Evolutionary conservation across 2,888 invertebrate species (phyloP), one percentile per base, ranked within the genome.

Genomic region (Periphyllus acericola): DNA sequence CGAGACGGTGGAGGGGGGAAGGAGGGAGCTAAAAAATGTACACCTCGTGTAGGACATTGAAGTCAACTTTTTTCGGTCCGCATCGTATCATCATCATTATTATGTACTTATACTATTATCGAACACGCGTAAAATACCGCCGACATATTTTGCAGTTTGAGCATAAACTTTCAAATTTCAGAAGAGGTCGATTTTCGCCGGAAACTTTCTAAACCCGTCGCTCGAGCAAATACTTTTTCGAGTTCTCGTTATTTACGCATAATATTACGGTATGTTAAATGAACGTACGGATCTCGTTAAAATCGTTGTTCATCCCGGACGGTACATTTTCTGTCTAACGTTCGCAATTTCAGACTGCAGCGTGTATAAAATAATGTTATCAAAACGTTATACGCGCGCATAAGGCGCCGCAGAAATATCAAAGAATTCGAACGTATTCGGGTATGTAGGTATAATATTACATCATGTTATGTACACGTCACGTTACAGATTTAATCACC

Each of bases 161-260:
- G 71, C 25, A n/a, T n/a, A n/a, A 82, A 74, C 36, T 40, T 82
- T 52, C 52, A n/a, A 72, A 82, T 40, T 82, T 52, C 52, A n/a
- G 52, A 82, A 52, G 71, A 14, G 46, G 46, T 72, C 36, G 21
- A 25, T 71, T 72, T 34, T 52, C 46, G 29, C 71, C 25, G 25
- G 11, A 46, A 82, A 71, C 32, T 82, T 71, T 71, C 32, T 14
- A 1, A 40, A 9, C 40, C 21, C 32, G 29, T 46, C 25, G 32
- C 32, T 21, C 46, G 46, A 14, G 34, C 19, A 75, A 17, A 75
- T 76, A 52, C 76, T 82, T 40, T 60, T 46, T 19, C 21, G 32
- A 72, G n/a, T 82, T 72, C 72, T 25, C 17, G 32, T 46, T 11
- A 46, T 46, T 11, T 14, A 14, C 14, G 14, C 14, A 46, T 46